Base-by-base conservation (phyloP, 1,140 invertebrate genomes). In the Drosophila pandora region DNA sequence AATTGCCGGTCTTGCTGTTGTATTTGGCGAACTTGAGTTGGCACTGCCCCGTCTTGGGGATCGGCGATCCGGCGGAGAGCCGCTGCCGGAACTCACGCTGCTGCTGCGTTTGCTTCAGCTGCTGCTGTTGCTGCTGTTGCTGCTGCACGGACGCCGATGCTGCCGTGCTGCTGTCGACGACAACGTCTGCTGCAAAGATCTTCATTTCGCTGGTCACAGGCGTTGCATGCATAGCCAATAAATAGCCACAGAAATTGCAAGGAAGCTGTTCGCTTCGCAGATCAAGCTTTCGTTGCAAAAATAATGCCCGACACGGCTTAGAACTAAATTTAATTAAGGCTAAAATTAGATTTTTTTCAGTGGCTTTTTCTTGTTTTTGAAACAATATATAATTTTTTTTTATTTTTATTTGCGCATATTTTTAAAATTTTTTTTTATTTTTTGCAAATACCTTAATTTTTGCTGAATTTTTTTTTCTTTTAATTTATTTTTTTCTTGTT, bases 11-110 rank as follows among this genome's bases (percentile, higher is more conserved):
- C 45, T 85, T 85, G 48, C 70, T 79, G 54, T 58, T 82, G 65
- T 85, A 87, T 56, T 85, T 87, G n/a, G 71, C 56, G 34, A 61
- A 82, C 30, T 87, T 85, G 0, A 75, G 48, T 28, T 82, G 78
- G 9, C 50, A 64, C 41, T 39, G 57, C n/a, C 50, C 43, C 22
- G 52, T 9, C 21, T 58, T 74, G 21, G 47, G 45, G 2, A 17
- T 52, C 21, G 72, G 54, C 34, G 72, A 65, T 28, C 41, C 71
- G 3, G 49, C 41, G 22, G 54, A n/a, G 8, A 49, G n/a, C n/a
- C 62, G 41, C 23, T 58, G 45, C 17, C 73, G 41, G 32, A 76
- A 76, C 17, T 82, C 78, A 0, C 73, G 62, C 50, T 81, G 78
- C 34, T 67, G 73, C 32, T 63, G 67, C 13, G 55, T 71, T 17